phyloP scores from a whole-genome alignment of 2,888 invertebrate genomes.

The Alitta virens region DNA sequence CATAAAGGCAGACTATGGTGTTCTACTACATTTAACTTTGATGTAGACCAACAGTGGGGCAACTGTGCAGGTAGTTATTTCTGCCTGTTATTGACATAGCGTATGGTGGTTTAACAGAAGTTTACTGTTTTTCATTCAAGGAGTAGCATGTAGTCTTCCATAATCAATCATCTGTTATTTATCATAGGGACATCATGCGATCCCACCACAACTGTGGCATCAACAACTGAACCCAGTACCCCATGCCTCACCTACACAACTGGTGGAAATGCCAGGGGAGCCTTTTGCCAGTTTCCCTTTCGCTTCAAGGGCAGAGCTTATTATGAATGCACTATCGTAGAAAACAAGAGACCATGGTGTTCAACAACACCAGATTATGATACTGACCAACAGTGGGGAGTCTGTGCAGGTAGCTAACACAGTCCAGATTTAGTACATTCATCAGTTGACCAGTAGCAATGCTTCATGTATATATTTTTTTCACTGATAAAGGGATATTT shows the following conservation, averaged over 20 bases:
- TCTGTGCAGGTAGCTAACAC: constrained; percentile 1
- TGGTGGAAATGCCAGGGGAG: constrained; percentile 8
- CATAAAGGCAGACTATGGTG: constrained; percentile 7
- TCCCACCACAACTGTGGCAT: too few species aligned
- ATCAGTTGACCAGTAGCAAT: too few species aligned
- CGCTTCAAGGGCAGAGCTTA: background rate
- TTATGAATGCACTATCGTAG: background rate
- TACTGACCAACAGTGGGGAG: constrained; percentile 7
- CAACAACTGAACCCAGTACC: background rate
- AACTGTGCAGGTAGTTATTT: background rate
- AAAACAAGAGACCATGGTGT: constrained; percentile 4
- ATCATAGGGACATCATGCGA: too few species aligned
- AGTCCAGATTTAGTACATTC: too few species aligned
- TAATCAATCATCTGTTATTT: too few species aligned
- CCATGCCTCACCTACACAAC: background rate
- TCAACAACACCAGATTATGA: constrained; percentile 13
- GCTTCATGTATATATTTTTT: too few species aligned
- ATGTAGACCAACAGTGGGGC: constrained; percentile 11
- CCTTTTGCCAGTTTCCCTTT: constrained; percentile 13
- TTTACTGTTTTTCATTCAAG: too few species aligned
- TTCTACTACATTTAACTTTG: constrained; percentile 12
- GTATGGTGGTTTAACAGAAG: too few species aligned
- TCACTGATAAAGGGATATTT: too few species aligned
- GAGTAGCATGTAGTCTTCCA: too few species aligned
- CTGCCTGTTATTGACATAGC: background rate